Base-by-base conservation (phyloP, 2,888 invertebrate genomes). In the Globia sparganii region DNA sequence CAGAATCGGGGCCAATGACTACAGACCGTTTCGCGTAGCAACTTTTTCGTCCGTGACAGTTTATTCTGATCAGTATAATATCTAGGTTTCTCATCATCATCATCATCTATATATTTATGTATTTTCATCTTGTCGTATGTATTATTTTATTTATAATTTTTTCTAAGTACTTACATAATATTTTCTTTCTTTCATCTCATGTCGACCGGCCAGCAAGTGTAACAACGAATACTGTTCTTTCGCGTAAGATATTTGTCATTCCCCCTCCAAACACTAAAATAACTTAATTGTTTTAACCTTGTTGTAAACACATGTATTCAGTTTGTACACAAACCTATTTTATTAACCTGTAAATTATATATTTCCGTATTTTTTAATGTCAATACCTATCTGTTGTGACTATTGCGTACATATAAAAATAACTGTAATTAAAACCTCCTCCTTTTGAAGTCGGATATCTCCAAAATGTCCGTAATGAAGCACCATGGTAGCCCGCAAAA, bases 191-290 rank as follows among this genome's bases (percentile, higher is more conserved):
- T 94, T 80, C 92, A 92, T 92, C 88, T 78, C 87, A 70, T 87
- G 85, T 79, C 65, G 65, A 56, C 67, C 87, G 91, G 90, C 80
- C 92, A 96, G 96, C 94, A 95, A 94, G 93, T 94, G 94, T 92
- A 92, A 93, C 92, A 94, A 92, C 94, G 94, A 93, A 85, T 94
- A 91, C 94, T 97, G 96, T 94, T 90, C 93, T 58, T 88, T 94
- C 81, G 93, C 95, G 96, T 96, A 97, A 97, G 96, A 91, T 31
- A 75, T 85, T 88, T 90, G 71, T 78, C 81, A 90, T 92, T 88
- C 88, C 92, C 92, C 93, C 87, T 61, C 59, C 18, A 77, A 65
- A 40, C 56, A 74, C 81, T 18, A 34, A 61, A 69, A 34, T 71
- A 73, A 79, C 62, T 49, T n/a, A 49, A 49, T 25, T 49, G 8